A percentile compares a stretch with the other conserved stretches of the same genome.
phyloP scores from a whole-genome alignment of 2,797 vertebrate species.

The Naso thynnoides region DNA sequence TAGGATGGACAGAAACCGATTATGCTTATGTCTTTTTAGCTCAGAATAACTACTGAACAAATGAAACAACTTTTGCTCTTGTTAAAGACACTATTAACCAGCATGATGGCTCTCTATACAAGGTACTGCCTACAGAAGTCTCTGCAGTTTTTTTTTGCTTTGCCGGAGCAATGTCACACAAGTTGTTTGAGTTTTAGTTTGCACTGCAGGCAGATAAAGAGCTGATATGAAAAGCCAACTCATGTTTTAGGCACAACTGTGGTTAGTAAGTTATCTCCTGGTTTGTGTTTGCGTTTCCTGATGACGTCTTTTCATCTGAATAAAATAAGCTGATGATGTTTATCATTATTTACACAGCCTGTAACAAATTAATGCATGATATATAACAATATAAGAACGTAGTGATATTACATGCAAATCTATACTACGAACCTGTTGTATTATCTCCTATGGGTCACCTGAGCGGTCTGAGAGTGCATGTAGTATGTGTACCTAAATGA shows the following conservation, averaged over 20 bases:
- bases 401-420: background rate
- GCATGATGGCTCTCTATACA: constrained; percentile 1
- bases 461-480: background rate
- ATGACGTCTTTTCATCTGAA: background rate
- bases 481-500: background rate
- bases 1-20: background rate
- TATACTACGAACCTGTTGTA: background rate
- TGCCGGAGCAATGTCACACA: constrained; percentile 14
- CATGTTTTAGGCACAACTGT: constrained; percentile 5
- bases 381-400: too few species aligned
- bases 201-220: background rate
- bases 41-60: too few species aligned
- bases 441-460: background rate
- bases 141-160: background rate
- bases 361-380: too few species aligned
- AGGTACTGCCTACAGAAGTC: constrained; percentile 3
- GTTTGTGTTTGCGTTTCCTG: constrained; percentile 7
- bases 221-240: constrained; percentile 18
- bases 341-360: background rate
- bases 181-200: constrained; percentile 8
- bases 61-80: background rate
- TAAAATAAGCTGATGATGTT: background rate
- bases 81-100: background rate
- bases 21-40: background rate
- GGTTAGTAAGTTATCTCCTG: background rate